These are phyloP conservation scores for Venturia canescens DNA, from an alignment of 1,140 invertebrate species.

Conservation along the genomic window DNA sequence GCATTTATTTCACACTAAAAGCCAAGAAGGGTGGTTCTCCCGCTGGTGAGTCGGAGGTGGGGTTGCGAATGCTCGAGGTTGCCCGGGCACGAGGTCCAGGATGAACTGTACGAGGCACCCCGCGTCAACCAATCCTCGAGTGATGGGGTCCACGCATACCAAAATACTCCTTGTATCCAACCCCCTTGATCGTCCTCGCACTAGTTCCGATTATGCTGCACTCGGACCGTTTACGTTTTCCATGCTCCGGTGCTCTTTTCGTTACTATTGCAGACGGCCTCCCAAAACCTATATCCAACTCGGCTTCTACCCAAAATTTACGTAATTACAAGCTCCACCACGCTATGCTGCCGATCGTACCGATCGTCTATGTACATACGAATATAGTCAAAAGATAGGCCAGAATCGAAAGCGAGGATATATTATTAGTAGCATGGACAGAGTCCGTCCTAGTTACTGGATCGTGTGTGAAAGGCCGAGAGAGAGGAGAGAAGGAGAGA, in stretches of 20 bases:
- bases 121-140: slow-evolving; percentile 10
- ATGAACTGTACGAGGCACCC: not conserved
- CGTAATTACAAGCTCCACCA: slow-evolving; percentile 37
- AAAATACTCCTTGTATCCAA: not conserved
- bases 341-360: slow-evolving; percentile 13
- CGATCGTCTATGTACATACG: slow-evolving; percentile 13
- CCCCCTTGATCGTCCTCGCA: slow-evolving; percentile 6
- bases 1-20: slow-evolving; percentile 73
- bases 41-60: slow-evolving; percentile 10
- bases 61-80: slow-evolving; percentile 52
- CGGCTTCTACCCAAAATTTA: slow-evolving; percentile 29
- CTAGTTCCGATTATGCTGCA: slow-evolving; percentile 11
- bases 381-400: not conserved
- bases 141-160: not conserved
- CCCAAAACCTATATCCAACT: not conserved
- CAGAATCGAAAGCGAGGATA: not conserved
- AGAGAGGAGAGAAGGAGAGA: not conserved
- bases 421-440: not conserved
- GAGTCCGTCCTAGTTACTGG: not conserved
- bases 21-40: slow-evolving; percentile 55
- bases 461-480: not conserved
- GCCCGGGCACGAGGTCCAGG: slow-evolving; percentile 31
- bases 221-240: not conserved
- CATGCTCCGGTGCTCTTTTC: not conserved
- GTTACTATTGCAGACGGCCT: not conserved